A percentile compares a stretch with the other conserved stretches of the same genome.
phyloP scores from a whole-genome alignment of 1,140 invertebrate species.

The Pseudomyrmex dendroicus region DNA sequence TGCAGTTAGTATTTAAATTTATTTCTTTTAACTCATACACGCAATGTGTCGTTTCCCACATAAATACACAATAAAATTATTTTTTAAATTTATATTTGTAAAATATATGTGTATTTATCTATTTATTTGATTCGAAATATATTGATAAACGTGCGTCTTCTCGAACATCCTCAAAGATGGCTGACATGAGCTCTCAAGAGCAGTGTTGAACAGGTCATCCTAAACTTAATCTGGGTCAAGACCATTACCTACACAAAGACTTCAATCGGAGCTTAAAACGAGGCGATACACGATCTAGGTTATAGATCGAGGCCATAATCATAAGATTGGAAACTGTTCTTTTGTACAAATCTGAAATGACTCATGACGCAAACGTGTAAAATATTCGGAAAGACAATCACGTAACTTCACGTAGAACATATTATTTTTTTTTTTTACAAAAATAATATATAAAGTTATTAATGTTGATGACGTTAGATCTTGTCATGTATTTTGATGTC shows the following conservation, averaged over 20 bases:
- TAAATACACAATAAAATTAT: too few relatives aligned
- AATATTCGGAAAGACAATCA: conserved; percentile 5
- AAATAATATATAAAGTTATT: conserved; percentile 13
- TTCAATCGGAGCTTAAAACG: not conserved
- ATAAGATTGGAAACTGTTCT: conserved; percentile 8
- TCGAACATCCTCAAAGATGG: conserved; percentile 17
- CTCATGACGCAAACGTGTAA: not conserved
- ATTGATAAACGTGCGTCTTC: not conserved
- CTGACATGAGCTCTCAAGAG: conserved; percentile 22
- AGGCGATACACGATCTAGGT: conserved; percentile 29
- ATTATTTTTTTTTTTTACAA: too few relatives aligned
- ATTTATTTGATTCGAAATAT: not conserved
- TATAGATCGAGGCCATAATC: conserved; percentile 1
- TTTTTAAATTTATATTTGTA: too few relatives aligned
- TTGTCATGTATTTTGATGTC: not conserved
- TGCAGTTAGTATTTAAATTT: too few relatives aligned
- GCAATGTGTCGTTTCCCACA: too few relatives aligned
- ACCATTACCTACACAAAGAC: not conserved
- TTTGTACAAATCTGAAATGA: not conserved
- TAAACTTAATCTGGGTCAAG: conserved; percentile 14
- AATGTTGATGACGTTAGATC: too few relatives aligned
- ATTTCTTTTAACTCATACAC: too few relatives aligned
- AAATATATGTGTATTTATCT: too few relatives aligned
- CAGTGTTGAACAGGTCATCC: conserved; percentile 28
- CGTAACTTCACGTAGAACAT: too few relatives aligned